Base-by-base conservation (phyloP, 2,113 vertebrate species). In the Tachycineta bicolor region DNA sequence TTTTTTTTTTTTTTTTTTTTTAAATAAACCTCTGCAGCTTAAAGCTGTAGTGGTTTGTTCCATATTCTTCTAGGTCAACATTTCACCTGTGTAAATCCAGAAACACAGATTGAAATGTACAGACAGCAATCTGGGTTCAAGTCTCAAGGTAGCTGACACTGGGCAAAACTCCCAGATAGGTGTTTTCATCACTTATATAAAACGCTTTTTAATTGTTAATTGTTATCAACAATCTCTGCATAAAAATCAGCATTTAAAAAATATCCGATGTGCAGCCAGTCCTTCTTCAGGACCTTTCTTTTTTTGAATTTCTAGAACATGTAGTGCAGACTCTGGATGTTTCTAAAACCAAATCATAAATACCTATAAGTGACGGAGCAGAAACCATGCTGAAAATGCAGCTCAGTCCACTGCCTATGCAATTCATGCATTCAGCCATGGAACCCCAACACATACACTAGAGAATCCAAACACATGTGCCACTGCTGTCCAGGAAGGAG, bases 31-130 rank as follows among this genome's bases (percentile, higher is more conserved):
- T 97, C 92, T 89, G 80, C 92, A 94, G 97, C 96, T 98, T 97
- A 98, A 98, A 97, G 98, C 96, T 94, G 88, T 96, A 98, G 97
- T 96, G 93, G 96, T 98, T 98, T 96, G 94, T 97, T 97, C 96
- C 94, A 55, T 77, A 93, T 97, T 97, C 97, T 97, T 97, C 93
- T 95, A 95, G 96, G 97, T 98, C 98, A 98, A 96, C 59, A 92
- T 95, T 97, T 98, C 97, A 97, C 95, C 96, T 98, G 95, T 93
- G 94, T 92, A 98, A 97, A 98, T 97, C 97, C 96, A 98, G 90
- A 97, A 97, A 97, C 95, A 97, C 65, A 93, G 92, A 65, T 89
- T 82, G 47, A 83, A 82, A 93, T 50, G 92, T 96, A 96, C 88
- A 97, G 93, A 85, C 53, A 89, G 71, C 92, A 97, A 96, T 89